phyloP scores from a whole-genome alignment of 2,113 vertebrate genomes.

The Rhea americana region DNA sequence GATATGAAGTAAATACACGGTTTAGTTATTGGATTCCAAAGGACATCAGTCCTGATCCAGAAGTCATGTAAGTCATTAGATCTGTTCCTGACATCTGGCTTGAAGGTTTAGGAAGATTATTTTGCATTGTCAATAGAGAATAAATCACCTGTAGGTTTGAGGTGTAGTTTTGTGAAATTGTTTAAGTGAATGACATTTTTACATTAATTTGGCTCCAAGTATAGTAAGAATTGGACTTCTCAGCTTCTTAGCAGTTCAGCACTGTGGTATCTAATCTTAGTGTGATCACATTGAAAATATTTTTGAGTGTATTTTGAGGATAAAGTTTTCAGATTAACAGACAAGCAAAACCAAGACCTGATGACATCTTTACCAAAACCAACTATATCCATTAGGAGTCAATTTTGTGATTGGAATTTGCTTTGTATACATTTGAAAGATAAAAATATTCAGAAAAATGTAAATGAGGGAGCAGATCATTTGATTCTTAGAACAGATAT shows the following conservation, averaged over 20 bases:
- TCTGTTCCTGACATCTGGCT: neutral
- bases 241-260: neutral
- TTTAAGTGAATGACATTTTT: neutral
- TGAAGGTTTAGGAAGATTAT: neutral
- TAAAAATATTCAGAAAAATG: neutral
- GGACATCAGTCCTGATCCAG: neutral
- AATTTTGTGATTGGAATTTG: neutral
- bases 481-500: neutral
- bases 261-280: neutral
- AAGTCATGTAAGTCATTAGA: neutral
- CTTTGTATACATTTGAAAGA: neutral
- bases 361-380: neutral
- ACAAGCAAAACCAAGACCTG: neutral
- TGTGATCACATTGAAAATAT: neutral
- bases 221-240: neutral
- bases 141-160: neutral
- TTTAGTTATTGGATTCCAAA: neutral
- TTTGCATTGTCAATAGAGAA: neutral
- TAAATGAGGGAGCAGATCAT: fast-evolving
- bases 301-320: neutral
- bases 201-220: neutral
- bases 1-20: neutral
- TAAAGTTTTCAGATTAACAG: neutral
- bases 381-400: neutral
- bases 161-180: neutral